Percentiles rank a stretch among this genome's conserved stretches.
Conservation (phyloP, 1,140 invertebrate species). For the Pachypsylla venusta region DNA sequence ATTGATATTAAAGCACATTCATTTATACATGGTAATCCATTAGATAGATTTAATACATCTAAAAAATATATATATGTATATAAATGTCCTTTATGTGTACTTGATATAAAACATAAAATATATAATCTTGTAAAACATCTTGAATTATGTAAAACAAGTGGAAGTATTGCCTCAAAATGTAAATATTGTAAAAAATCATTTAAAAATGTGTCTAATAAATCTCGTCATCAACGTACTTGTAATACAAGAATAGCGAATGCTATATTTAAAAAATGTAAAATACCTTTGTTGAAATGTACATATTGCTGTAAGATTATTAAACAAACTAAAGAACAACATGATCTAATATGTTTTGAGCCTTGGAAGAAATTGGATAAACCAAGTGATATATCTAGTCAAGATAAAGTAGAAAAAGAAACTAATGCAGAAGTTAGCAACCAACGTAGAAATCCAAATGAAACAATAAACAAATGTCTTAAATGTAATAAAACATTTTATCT, state of each 20-base stretch:
- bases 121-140: not conserved
- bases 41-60: not conserved
- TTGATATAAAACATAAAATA: not conserved
- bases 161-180: not conserved
- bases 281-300: not conserved
- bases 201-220: not conserved
- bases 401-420: not conserved
- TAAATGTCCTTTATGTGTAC: not conserved
- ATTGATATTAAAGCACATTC: not conserved
- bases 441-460: not conserved
- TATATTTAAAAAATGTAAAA: not conserved
- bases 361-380: not conserved
- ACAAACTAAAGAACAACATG: not conserved
- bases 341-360: not conserved
- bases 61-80: not conserved
- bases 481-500: not conserved
- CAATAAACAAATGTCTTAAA: not conserved
- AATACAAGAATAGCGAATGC: not conserved
- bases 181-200: not conserved
- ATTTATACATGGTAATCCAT: not conserved
- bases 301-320: not conserved
- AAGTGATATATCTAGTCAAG: not conserved
- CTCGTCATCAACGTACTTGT: not conserved
- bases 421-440: not conserved
- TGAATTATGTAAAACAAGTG: not conserved